Evolutionary conservation across 1,140 invertebrate genomes (phyloP).

Genomic region (Druon quercuslanigerum): DNA sequence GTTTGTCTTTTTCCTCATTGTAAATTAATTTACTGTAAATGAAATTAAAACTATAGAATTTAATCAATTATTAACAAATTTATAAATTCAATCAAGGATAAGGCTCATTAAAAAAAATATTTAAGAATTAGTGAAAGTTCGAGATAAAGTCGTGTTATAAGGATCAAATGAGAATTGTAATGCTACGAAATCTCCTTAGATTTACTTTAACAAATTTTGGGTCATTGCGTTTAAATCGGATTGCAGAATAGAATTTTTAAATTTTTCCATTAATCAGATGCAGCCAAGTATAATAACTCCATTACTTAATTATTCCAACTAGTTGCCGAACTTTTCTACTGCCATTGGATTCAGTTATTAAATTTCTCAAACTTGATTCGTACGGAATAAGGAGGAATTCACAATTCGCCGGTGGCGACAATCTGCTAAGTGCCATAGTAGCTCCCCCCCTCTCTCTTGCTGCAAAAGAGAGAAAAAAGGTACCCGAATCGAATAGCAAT

Average conservation of each 20-base stretch:
- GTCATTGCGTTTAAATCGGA: neutral
- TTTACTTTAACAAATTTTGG: neutral
- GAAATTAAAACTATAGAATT: too few species aligned
- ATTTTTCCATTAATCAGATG: conserved; percentile 37
- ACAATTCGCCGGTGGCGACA: conserved; percentile 35
- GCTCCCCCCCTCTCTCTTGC: neutral
- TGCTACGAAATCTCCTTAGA: neutral
- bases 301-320: conserved; percentile 56
- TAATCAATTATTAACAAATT: too few species aligned
- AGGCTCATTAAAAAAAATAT: too few species aligned
- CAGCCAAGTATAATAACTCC: conserved; percentile 51
- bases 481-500: conserved; percentile 32
- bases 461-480: conserved; percentile 12
- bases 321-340: conserved; percentile 50
- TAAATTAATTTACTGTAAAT: too few species aligned
- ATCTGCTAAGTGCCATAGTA: conserved; percentile 46
- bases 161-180: too few species aligned
- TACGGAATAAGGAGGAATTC: conserved; percentile 32
- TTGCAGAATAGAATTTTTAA: conserved; percentile 34
- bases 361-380: conserved; percentile 58
- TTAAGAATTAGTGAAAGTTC: too few species aligned
- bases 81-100: too few species aligned
- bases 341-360: conserved; percentile 51
- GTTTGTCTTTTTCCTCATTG: too few species aligned
- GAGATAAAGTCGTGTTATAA: too few species aligned